phyloP scores from a whole-genome alignment of 2,888 invertebrate species.

The Sarcophaga rosellei region DNA sequence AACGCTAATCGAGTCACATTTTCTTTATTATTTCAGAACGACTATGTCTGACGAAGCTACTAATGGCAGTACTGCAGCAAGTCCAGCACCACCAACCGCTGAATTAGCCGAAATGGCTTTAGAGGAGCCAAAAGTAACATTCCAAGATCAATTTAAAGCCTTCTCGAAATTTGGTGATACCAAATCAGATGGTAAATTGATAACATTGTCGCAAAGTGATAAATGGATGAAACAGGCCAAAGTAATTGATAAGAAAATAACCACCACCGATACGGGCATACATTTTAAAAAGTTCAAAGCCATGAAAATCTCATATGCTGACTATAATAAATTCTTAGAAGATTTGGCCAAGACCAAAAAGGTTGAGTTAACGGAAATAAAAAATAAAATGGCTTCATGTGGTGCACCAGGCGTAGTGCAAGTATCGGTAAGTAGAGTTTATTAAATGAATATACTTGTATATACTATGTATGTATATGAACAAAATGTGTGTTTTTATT shows the following conservation, averaged over 20 bases:
- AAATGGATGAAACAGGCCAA: constrained; percentile 97
- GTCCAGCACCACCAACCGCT: constrained; percentile 75
- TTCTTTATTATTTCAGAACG: constrained; percentile 66
- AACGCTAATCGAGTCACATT: not conserved
- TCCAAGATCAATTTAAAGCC: constrained; percentile 88
- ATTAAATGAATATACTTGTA: too few species aligned
- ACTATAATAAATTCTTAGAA: constrained; percentile 92
- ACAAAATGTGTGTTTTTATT: constrained; percentile 19
- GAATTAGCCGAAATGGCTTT: constrained; percentile 79
- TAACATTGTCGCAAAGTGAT: constrained; percentile 94
- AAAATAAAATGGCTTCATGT: constrained; percentile 89
- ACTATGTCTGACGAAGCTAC: constrained; percentile 75
- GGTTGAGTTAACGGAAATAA: constrained; percentile 89
- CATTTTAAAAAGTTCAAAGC: constrained; percentile 94
- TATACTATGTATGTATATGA: too few species aligned
- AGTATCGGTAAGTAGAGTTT: constrained; percentile 74
- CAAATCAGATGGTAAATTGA: constrained; percentile 91
- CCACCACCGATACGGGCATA: constrained; percentile 95
- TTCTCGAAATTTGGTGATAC: constrained; percentile 94
- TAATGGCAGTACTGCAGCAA: constrained; percentile 71
- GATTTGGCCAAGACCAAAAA: constrained; percentile 93
- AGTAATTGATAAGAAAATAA: constrained; percentile 91
- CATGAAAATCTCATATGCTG: constrained; percentile 87
- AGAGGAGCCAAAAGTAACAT: constrained; percentile 79
- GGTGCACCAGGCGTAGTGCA: constrained; percentile 87